Conservation (phyloP, 1,140 invertebrate species). For the Nymphalis io region DNA sequence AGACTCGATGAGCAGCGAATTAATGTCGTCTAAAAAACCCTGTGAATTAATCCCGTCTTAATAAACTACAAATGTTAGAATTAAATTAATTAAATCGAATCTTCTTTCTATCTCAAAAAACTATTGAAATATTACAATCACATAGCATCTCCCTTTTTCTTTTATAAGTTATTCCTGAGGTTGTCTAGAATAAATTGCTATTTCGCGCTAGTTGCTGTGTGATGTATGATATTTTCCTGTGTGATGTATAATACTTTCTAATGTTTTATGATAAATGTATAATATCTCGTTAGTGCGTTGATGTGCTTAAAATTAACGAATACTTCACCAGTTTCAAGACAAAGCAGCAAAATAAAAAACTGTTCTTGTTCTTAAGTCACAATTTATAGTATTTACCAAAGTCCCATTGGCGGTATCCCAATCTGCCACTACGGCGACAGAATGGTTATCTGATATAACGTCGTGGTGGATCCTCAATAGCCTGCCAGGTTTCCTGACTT, state of each 20-base stretch:
- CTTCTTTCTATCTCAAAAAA: no score
- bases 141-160: no score
- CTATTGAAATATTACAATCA: no score
- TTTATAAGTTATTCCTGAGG: no score
- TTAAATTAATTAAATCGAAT: no score
- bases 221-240: no score
- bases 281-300: no score
- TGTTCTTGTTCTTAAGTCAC: background rate
- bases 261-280: no score
- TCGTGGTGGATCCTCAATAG: slow-evolving; percentile 83
- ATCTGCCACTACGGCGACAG: slow-evolving; percentile 83
- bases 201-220: no score
- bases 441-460: slow-evolving; percentile 83
- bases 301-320: background rate
- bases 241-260: no score
- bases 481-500: slow-evolving; percentile 82
- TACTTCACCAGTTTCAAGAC: no score
- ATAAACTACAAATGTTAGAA: background rate
- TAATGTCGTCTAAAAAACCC: slow-evolving; percentile 85
- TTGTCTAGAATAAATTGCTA: no score
- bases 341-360: background rate
- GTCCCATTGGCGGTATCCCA: slow-evolving; percentile 84
- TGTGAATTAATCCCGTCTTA: slow-evolving; percentile 46
- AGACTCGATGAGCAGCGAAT: slow-evolving; percentile 76
- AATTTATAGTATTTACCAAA: slow-evolving; percentile 74